Evolutionary conservation across 2,888 invertebrate genomes (phyloP), one percentile per base, ranked within the genome.

Genomic region (Tiliacea aurago): DNA sequence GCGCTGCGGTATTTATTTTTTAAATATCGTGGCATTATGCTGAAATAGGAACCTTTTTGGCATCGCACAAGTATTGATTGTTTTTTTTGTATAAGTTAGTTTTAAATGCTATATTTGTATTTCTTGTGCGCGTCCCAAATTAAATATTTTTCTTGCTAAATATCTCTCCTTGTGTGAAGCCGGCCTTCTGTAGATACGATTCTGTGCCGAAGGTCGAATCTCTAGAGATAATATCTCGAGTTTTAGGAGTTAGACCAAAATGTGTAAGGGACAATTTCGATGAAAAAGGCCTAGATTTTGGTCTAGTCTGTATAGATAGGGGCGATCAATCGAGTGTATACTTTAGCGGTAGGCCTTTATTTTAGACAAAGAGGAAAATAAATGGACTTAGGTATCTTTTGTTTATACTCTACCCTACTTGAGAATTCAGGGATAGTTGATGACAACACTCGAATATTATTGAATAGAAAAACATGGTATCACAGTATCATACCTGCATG

Each of bases 161-260:
- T 47, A 2, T 37, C 1, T 0, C 11, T 37, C 23, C 15, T 20
- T 37, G 6, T 23, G 23, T 45, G 4, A 23, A 37, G 1, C 7
- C 3, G 37, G 47, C 23, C 45, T 37, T 70, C 37, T 56, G 70
- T 23, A 70, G 9, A 6, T 33, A 63, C 4, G 15, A 47, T 45
- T 41, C 23, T 45, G 9, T 23, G 28, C 15, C 56, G 13, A 53
- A 69, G 65, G 66, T 68, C 66, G 33, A 15, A 37, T 66, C 64
- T 73, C 55, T 58, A 63, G 78, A 79, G 78, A 79, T 81, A 66
- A 66, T 56, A 79, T 81, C 62, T 65, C 33, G 20, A 70, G 61
- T 64, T 53, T 58, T 59, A 61, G 47, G 70, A 76, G 47, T 65
- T 67, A 62, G 66, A 68, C 67, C 58, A 61, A 79, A 62, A 73